Base-by-base conservation (phyloP, 1,140 invertebrate species). In the Eciton burchellii region DNA sequence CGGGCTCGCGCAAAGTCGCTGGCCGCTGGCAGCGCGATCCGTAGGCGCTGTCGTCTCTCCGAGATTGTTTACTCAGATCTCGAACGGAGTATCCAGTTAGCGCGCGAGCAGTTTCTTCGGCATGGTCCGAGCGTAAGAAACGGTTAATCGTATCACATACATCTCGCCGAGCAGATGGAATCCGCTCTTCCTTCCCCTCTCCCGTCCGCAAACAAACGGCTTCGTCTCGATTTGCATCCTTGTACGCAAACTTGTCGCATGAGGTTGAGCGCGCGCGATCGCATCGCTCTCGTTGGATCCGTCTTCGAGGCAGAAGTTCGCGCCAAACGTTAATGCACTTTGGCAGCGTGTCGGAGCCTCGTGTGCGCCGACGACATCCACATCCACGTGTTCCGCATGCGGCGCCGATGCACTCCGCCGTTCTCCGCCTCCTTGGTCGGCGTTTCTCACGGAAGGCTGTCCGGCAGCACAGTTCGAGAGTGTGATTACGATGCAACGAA, bases 401-500 rank as follows among this genome's bases (percentile, higher is more conserved):
- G 26, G 21, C 35, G 41, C 45, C 21, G 76, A 56, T 41, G 47
- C 16, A n/a, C 41, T 49, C 60, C n/a, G n/a, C n/a, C n/a, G n/a
- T n/a, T n/a, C n/a, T n/a, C n/a, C n/a, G n/a, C n/a, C n/a, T n/a
- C n/a, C n/a, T n/a, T n/a, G n/a, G n/a, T n/a, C n/a, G n/a, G 45
- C 79, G 84, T 76, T 52, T 62, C 47, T 45, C 71, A 45, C 14
- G 70, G 52, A 73, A 70, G 62, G 43, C 43, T n/a, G 57, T 57
- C 68, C 45, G 21, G n/a, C n/a, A 11, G 11, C 14, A 26, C 21
- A 49, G 41, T 16, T 62, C 57, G 54, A 66, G 56, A 82, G 62
- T 54, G 62, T 54, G 72, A 86, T 87, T 86, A 86, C 26, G 63
- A 54, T 29, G 60, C 62, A 65, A 77, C 79, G 56, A 87, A 87